phyloP scores from a whole-genome alignment of 2,888 invertebrate genomes.

The Bellardia pandia region DNA sequence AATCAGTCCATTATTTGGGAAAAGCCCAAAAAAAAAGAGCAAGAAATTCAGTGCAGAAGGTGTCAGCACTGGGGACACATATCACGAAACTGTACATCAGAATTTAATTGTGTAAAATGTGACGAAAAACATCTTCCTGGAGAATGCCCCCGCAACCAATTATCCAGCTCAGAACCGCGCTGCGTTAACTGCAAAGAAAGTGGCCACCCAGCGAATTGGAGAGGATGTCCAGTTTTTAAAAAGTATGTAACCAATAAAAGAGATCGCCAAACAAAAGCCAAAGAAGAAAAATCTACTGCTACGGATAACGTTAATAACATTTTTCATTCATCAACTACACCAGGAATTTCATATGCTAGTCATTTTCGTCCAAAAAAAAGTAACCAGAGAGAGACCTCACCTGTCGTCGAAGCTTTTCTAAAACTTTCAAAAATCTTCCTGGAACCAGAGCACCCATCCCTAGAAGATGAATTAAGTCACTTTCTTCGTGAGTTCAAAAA shows the following conservation, averaged over 20 bases:
- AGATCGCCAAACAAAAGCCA: not conserved
- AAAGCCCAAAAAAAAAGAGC: not conserved
- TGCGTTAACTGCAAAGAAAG: conserved; percentile 8
- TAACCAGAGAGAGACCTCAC: too few relatives aligned
- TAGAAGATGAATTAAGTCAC: too few relatives aligned
- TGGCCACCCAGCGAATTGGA: conserved; percentile 38
- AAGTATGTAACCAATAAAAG: conserved; percentile 7
- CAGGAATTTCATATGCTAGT: too few relatives aligned
- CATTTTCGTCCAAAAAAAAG: too few relatives aligned
- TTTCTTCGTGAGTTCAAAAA: too few relatives aligned
- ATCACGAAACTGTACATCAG: conserved; percentile 5
- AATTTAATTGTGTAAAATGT: conserved; percentile 27
- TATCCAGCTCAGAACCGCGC: not conserved
- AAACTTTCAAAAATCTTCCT: conserved; percentile 21
- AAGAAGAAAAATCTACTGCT: not conserved
- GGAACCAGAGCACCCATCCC: conserved; percentile 15
- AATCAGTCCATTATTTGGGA: conserved; percentile 2
- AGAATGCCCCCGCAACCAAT: too few relatives aligned
- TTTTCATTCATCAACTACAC: not conserved
- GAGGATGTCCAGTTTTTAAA: conserved; percentile 16
- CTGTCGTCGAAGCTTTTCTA: too few relatives aligned
- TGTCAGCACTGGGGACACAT: conserved; percentile 14
- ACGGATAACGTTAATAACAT: not conserved
- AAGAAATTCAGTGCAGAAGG: too few relatives aligned
- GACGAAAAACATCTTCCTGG: not conserved